Base-by-base conservation (phyloP, 2,888 invertebrate species). In the Andricus curvator region DNA sequence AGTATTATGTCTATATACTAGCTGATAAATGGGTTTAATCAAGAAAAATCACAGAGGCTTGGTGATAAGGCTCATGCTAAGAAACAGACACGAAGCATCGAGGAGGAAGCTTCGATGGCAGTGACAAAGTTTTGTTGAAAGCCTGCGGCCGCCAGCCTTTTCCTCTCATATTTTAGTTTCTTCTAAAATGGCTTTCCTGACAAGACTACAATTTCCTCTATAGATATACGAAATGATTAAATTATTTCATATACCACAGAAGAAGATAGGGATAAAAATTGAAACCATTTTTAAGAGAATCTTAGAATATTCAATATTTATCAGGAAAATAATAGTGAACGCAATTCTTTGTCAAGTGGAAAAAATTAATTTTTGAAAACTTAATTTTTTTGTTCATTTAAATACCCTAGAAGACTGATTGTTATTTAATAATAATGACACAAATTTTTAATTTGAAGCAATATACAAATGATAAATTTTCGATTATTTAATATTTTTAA, bases 121-220 rank as follows among this genome's bases (percentile, higher is more conserved):
- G 74, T 74, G 51, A 74, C 33, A 56, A 74, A 74, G 74, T 74
- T 74, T 74, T 56, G 33, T 4, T 37, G 33, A 56, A 56, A 74
- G 56, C 33, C 33, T 74, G 51, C 56, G 56, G 74, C 33, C 56
- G 4, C 8, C 37, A n/a, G 13, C 22, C 20, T n/a, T 56, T 22
- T 74, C n/a, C 74, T 74, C 33, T 29, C 33, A 60, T 74, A 60
- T 74, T 25, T 74, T 37, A 74, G 74, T 74, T 51, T 74, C n/a
- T 56, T 51, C 33, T 37, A 37, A 74, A 74, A 74, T 74, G n/a
- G 11, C 56, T 74, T 74, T 60, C 56, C 56, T 60, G 74, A 37
- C 74, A 33, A 51, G 56, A 37, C 74, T 74, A n/a, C 56, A 74
- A 56, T 56, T 74, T 74, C 20, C 15, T 74, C 11, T 11, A 22